Evolutionary conservation across 1,140 invertebrate genomes (phyloP).

Genomic region (Neomicropteryx cornuta): DNA sequence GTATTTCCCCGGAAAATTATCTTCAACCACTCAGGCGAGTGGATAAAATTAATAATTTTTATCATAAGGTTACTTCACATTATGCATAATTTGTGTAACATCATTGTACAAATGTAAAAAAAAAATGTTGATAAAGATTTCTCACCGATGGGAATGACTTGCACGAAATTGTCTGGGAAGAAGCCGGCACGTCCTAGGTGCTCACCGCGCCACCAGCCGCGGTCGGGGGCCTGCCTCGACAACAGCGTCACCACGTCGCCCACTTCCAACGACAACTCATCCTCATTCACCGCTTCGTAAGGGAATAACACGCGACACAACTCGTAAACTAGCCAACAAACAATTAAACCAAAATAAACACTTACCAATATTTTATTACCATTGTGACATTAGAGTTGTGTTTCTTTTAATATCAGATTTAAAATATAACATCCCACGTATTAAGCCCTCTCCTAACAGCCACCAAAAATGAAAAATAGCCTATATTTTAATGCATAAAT

Average conservation of each 20-base stretch:
- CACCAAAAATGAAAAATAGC: no score
- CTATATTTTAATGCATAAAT: no score
- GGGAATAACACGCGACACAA: conserved; percentile 78
- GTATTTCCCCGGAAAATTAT: no score
- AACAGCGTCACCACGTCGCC: conserved; percentile 85
- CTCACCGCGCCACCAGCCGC: conserved; percentile 96
- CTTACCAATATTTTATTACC: no score
- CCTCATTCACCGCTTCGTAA: conserved; percentile 85
- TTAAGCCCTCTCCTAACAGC: no score
- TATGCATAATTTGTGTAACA: no score
- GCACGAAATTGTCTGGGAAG: conserved; percentile 96
- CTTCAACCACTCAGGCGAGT: no score
- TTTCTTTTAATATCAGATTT: no score
- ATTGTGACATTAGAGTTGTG: no score
- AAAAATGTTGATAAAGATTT: conserved; percentile 1
- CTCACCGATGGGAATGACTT: conserved; percentile 45
- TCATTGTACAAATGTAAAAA: not conserved
- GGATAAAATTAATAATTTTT: no score
- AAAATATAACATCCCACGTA: no score
- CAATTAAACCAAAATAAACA: not conserved
- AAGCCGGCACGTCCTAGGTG: conserved; percentile 78
- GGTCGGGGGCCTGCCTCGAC: conserved; percentile 79
- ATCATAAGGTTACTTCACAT: no score
- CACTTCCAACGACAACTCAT: conserved; percentile 82
- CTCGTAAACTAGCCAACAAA: conserved; percentile 42